A percentile compares a stretch with the other conserved stretches of the same genome.
Evolutionary conservation across 2,888 invertebrate species (phyloP).

Genomic region (Liopterus haemorrhoidalis): DNA sequence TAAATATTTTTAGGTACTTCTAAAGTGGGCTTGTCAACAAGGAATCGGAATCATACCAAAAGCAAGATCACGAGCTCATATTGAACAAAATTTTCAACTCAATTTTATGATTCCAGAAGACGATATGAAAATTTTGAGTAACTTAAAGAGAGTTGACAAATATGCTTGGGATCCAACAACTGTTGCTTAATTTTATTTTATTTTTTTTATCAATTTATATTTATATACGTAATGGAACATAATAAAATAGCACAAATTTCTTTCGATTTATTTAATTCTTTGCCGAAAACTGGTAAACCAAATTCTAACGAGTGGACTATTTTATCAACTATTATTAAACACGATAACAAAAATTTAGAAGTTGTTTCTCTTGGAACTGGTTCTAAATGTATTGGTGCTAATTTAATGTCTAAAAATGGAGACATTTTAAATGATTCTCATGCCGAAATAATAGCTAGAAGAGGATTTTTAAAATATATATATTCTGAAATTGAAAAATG

Average conservation of each 20-base stretch:
- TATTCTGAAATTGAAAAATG: slow-evolving; percentile 55
- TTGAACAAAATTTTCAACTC: slow-evolving; percentile 54
- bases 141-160: slow-evolving; percentile 45
- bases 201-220: slow-evolving; percentile 2
- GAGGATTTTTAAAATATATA: slow-evolving; percentile 74
- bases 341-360: slow-evolving; percentile 45
- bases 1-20: slow-evolving; percentile 48
- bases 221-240: slow-evolving; percentile 12
- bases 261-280: slow-evolving; percentile 52
- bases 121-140: slow-evolving; percentile 50
- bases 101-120: slow-evolving; percentile 53
- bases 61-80: slow-evolving; percentile 52
- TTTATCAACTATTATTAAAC: slow-evolving; percentile 64
- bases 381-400: slow-evolving; percentile 80
- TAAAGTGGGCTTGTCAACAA: slow-evolving; percentile 72
- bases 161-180: slow-evolving; percentile 56
- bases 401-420: slow-evolving; percentile 59
- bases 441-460: slow-evolving; percentile 80
- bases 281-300: slow-evolving; percentile 80
- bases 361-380: slow-evolving; percentile 85
- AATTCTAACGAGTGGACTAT: slow-evolving; percentile 74
- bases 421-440: slow-evolving; percentile 82
- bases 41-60: slow-evolving; percentile 65
- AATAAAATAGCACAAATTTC: slow-evolving; percentile 53
- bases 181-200: slow-evolving; percentile 41